Evolutionary conservation across 1,140 invertebrate genomes (phyloP), one percentile per base, ranked within the genome.

Genomic region (Lepidurus arcticus): DNA sequence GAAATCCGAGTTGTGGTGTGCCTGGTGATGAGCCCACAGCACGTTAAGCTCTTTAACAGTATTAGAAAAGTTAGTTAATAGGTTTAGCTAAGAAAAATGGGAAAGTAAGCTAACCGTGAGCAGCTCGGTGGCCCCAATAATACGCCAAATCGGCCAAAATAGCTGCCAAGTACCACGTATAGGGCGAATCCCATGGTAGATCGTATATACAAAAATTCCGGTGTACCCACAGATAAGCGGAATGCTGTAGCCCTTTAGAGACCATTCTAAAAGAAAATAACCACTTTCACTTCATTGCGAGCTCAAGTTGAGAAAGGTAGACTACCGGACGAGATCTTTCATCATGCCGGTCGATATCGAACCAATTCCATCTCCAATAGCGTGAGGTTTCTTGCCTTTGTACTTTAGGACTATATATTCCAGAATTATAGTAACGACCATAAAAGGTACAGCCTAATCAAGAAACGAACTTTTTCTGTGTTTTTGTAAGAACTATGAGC

Each of bases 121-220:
- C 92, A 65, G 92, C 91, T 85, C 94, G 87, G 83, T 96, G 95
- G 80, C 94, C 89, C 94, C 94, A 96, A 84, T 97, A 97, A 83
- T 96, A 97, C 80, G 91, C 92, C 80, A 96, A 93, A 84, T 97
- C 95, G 0, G 95, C 91, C 4, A 88, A 89, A 7, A 97, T 78
- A 0, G 92, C 91, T 0, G 91, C 90, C 0, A 90, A 80, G 80
- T 91, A 91, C 94, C 94, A 97, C 0, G 93, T 94, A 79, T 88
- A 85, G 0, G 89, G 82, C 1, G 89, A 91, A 82, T 95, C 87
- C 93, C 94, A 95, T 0, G 90, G 88, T 44, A 95, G 83, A 74
- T 90, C 88, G 7, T 85, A 73, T 8, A 78, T 24, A 42, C 85
- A 82, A 53, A 82, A 87, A 16, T 82, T 80, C 42, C 85, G 82